These are phyloP conservation scores for Chelidonichthys spinosus DNA, from an alignment of 2,797 vertebrate species.

Conservation along the genomic window DNA sequence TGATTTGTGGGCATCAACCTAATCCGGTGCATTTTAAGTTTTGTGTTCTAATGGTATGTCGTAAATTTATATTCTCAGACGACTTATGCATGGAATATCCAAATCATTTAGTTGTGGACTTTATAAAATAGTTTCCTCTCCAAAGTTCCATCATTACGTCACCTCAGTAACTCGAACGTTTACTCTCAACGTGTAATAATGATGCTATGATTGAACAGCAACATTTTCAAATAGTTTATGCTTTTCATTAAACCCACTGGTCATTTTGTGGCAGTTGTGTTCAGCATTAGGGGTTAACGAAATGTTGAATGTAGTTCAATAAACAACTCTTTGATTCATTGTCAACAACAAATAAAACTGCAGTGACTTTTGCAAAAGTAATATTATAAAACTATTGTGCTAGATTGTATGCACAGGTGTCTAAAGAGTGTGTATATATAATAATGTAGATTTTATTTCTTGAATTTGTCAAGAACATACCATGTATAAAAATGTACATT, in stretches of 20 bases:
- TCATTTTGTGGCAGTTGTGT: background rate
- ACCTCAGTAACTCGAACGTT: background rate
- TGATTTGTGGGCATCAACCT: slow-evolving; percentile 45
- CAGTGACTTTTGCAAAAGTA: background rate
- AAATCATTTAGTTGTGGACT: slow-evolving; percentile 2
- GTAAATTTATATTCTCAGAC: background rate
- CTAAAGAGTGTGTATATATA: background rate
- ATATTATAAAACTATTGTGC: background rate
- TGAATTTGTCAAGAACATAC: background rate
- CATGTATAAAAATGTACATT: background rate
- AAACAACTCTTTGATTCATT: background rate
- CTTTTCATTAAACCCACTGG: background rate
- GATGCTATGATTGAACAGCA: background rate
- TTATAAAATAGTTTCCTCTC: background rate
- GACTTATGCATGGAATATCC: background rate
- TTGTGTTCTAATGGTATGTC: slow-evolving; percentile 19
- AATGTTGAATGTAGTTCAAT: background rate
- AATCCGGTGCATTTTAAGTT: slow-evolving; percentile 33
- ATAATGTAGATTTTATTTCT: background rate
- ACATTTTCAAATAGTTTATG: background rate
- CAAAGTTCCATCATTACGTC: background rate
- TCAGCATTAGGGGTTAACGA: background rate
- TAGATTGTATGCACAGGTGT: background rate
- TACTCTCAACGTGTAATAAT: background rate
- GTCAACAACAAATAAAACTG: slow-evolving; percentile 8